A percentile compares a stretch with the other conserved stretches of the same genome.
These are phyloP conservation scores for Chelonus formosanus DNA, from an alignment of 2,888 invertebrate species.

Conservation along the genomic window DNA sequence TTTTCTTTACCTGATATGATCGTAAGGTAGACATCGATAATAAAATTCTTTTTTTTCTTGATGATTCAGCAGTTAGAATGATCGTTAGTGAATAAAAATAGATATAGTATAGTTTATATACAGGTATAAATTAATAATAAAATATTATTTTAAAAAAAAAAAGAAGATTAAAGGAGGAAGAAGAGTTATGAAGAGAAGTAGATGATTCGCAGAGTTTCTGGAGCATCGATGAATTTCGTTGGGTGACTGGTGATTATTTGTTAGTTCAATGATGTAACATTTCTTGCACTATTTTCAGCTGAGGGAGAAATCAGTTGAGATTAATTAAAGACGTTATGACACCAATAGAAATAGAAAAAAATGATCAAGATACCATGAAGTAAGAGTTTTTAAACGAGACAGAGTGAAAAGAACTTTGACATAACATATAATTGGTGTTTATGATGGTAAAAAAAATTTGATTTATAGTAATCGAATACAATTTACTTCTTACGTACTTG, in stretches of 20 bases:
- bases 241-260: conserved; percentile 29
- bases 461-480: conserved; percentile 34
- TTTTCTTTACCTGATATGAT: conserved; percentile 28
- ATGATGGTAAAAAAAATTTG: conserved; percentile 35
- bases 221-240: conserved; percentile 25
- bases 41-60: conserved; percentile 1
- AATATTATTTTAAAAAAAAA: neutral
- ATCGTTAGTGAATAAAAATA: neutral
- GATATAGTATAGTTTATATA: neutral
- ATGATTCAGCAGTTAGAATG: neutral
- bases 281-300: conserved; percentile 38
- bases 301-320: conserved; percentile 40
- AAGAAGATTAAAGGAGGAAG: conserved; percentile 20
- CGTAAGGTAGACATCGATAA: neutral
- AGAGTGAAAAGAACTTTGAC: neutral
- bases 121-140: neutral
- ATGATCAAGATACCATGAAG: conserved; percentile 28
- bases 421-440: conserved; percentile 18
- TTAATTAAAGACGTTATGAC: conserved; percentile 25
- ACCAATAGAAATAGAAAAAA: conserved; percentile 23
- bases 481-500: conserved; percentile 44
- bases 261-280: conserved; percentile 44
- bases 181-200: conserved; percentile 15
- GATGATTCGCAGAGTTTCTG: conserved; percentile 4
- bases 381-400: conserved; percentile 16